A percentile compares a stretch with the other conserved stretches of the same genome.
phyloP scores from a whole-genome alignment of 2,797 vertebrate species.

The Telmatherina bonti region DNA sequence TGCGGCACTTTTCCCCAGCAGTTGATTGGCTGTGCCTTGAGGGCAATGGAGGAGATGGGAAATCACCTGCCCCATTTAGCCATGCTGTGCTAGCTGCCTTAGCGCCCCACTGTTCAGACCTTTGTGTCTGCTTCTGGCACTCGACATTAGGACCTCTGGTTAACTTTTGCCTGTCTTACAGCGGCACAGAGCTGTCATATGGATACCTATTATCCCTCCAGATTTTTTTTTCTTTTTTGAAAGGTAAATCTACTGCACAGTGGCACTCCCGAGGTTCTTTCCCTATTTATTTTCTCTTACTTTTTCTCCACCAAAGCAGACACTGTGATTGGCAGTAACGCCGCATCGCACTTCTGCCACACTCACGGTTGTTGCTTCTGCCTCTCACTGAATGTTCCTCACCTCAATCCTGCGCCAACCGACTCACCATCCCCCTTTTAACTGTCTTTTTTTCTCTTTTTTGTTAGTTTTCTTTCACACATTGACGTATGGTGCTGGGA shows the following conservation, averaged over 20 bases:
- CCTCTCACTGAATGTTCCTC: conserved; percentile 50
- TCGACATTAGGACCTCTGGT: conserved; percentile 77
- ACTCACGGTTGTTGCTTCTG: conserved; percentile 64
- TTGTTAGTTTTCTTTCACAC: conserved; percentile 67
- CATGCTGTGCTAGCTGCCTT: conserved; percentile 75
- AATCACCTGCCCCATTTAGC: conserved; percentile 85
- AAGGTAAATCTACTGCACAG: conserved; percentile 75
- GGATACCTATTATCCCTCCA: conserved; percentile 75
- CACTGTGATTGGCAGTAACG: conserved; percentile 76
- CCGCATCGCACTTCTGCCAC: conserved; percentile 62
- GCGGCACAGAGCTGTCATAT: conserved; percentile 74
- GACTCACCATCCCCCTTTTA: conserved; percentile 51
- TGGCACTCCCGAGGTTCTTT: conserved; percentile 65
- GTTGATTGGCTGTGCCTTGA: conserved; percentile 80
- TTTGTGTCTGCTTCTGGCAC: conserved; percentile 76
- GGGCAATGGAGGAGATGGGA: conserved; percentile 82
- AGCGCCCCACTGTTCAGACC: conserved; percentile 75
- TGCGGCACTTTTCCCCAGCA: conserved; percentile 73
- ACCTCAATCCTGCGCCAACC: conserved; percentile 29
- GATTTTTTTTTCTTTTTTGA: conserved; percentile 73
- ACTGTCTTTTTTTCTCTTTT: conserved; percentile 41
- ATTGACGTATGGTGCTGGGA: conserved; percentile 65
- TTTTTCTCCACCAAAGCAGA: conserved; percentile 62
- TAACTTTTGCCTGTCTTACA: conserved; percentile 72
- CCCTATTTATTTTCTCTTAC: conserved; percentile 34